Base-by-base conservation (phyloP, 2,888 invertebrate genomes). In the Drosophila melanosoma region DNA sequence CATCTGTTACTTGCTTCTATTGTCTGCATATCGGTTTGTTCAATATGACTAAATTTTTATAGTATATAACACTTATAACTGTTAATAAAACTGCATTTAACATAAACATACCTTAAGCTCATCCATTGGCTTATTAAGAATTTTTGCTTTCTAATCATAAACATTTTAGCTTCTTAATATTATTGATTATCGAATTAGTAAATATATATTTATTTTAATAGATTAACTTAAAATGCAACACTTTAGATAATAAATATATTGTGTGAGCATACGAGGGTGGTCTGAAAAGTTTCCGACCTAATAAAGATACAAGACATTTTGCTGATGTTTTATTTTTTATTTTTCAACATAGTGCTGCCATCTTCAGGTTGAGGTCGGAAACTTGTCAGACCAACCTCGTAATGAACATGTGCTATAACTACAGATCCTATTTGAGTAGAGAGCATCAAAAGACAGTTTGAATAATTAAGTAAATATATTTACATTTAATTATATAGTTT, bases 11-110 rank as follows among this genome's bases (percentile, higher is more conserved):
- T 51, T 60, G 71, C 36, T 62, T 76, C 76, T 23, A 48, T 79
- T 79, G 81, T 78, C 20, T 56, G 42, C 52, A 36, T 48, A 52
- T 73, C 58, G 77, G 73, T 61, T 67, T 69, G 64, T 67, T 69
- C 66, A 77, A 66, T 67, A 73, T 67, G 62, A 73, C 72, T 72
- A 63, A 48, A 68, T 71, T 62, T 60, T 58, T 23, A n/a, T n/a
- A n/a, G n/a, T n/a, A n/a, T n/a, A n/a, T n/a, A n/a, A n/a, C n/a
- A n/a, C n/a, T n/a, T n/a, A 69, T 68, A 80, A 51, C 26, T 53
- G 65, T 54, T 63, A 76, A 49, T 61, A n/a, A 63, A 63, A 63
- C 45, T 56, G 26, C 51, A 20, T 11, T 51, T 51, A 67, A 33
- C 49, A 38, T 53, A 54, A 51, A 62, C 51, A 26, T 51, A 62